Evolutionary conservation across 2,797 vertebrate species (phyloP).

Genomic region (Lagocephalus sceleratus): DNA sequence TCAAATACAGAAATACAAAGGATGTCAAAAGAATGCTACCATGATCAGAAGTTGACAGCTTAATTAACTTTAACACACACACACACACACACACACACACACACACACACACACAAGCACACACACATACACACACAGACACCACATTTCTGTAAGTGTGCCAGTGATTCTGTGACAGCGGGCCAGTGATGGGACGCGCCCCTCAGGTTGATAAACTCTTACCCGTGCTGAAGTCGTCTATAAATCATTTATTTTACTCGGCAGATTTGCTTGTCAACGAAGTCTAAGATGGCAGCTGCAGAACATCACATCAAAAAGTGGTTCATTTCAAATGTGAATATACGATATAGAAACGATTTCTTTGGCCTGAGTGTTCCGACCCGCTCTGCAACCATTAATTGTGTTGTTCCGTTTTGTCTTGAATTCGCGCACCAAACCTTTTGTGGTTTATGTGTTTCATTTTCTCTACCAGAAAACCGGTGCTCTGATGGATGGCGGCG

Average conservation of each 20-base stretch:
- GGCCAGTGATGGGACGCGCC: too few species aligned
- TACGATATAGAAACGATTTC: background rate
- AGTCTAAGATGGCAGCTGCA: too few species aligned
- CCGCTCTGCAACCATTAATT: background rate
- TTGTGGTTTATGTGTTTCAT: constrained; percentile 14
- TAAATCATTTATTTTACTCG: too few species aligned
- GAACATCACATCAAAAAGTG: too few species aligned
- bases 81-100: background rate
- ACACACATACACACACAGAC: background rate
- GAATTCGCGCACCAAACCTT: constrained; percentile 1
- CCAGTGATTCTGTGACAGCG: background rate
- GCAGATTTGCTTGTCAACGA: too few species aligned
- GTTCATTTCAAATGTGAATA: background rate
- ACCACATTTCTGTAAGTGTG: too few species aligned
- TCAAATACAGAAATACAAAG: constrained; percentile 4
- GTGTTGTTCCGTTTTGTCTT: background rate
- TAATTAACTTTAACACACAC: background rate
- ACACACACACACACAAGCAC: background rate
- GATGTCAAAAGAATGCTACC: too few species aligned
- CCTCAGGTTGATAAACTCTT: too few species aligned
- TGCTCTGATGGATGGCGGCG: constrained; percentile 35
- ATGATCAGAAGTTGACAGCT: constrained; percentile 4
- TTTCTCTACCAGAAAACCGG: constrained; percentile 16
- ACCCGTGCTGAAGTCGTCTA: background rate
- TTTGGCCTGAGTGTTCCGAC: too few species aligned